Percentiles rank a stretch among this genome's conserved stretches.
These are phyloP conservation scores for Cylloceria caligata DNA, from an alignment of 2,888 invertebrate species.

Conservation along the genomic window DNA sequence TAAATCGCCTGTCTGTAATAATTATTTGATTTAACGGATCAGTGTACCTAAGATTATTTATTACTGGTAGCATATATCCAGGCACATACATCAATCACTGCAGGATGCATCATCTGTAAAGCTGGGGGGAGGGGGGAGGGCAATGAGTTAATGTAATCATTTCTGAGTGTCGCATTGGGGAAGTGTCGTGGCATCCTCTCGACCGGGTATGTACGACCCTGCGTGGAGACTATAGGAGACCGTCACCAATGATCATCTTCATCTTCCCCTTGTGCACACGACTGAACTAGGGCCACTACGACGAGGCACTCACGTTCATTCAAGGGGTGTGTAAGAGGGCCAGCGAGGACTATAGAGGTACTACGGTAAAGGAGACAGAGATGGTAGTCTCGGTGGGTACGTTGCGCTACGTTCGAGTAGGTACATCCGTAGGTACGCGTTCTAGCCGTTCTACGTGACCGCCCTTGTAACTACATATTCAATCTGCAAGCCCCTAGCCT, in stretches of 20 bases:
- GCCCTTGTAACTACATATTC: slow-evolving; percentile 73
- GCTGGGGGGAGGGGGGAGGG: no score
- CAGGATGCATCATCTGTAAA: background rate
- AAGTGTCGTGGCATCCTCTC: slow-evolving; percentile 78
- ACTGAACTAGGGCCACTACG: slow-evolving; percentile 58
- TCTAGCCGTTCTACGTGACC: slow-evolving; percentile 73
- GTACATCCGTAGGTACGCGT: slow-evolving; percentile 71
- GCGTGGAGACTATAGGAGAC: slow-evolving; percentile 14
- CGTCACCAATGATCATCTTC: slow-evolving; percentile 75
- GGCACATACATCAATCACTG: background rate
- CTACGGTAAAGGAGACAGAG: slow-evolving; percentile 33
- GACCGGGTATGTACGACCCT: slow-evolving; percentile 29
- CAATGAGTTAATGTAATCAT: slow-evolving; percentile 79
- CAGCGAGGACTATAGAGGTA: slow-evolving; percentile 5
- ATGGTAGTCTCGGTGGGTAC: slow-evolving; percentile 45
- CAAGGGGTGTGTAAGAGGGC: slow-evolving; percentile 49
- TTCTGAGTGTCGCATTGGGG: slow-evolving; percentile 76
- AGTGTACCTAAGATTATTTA: no score
- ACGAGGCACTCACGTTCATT: slow-evolving; percentile 54
- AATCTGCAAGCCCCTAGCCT: slow-evolving; percentile 54
- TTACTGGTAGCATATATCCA: no score
- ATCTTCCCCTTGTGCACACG: slow-evolving; percentile 68
- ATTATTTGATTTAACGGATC: no score
- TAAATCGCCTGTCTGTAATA: no score
- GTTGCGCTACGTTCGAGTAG: slow-evolving; percentile 70